Base-by-base conservation (phyloP, 2,113 vertebrate genomes). In the Cromileptes altivelis region DNA sequence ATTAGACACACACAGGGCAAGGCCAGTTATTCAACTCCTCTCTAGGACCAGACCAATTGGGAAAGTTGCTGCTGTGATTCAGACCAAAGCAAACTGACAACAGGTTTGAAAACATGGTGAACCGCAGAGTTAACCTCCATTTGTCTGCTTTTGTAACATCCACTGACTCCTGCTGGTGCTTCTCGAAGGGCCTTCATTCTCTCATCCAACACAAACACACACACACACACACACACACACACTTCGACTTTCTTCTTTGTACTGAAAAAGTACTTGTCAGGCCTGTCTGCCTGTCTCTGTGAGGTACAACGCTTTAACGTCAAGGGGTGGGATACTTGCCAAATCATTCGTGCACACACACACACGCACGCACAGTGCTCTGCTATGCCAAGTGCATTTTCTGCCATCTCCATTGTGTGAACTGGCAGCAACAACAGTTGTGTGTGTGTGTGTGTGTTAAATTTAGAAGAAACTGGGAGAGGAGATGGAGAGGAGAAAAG, bases 1-100 rank as follows among this genome's bases (percentile, higher is more conserved):
- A 92, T 53, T 88, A 89, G 23, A 88, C 64, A 89, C 69, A 82
- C 14, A 92, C 11, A 67, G 18, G 15, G 2, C 0, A 13, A 17
- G 21, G 33, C 2, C 23, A 62, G 37, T 74, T 73, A 72, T 2
- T 76, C 8, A 53, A 4, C 33, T 55, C 4, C 25, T 30, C 45
- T 9, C 27, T 63, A 27, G 37, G 14, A 4, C 19, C 18, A 74
- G 50, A 73, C 49, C 14, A 40, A 71, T 45, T 21, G 61, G 52
- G 57, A 65, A 57, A 3, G 11, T 17, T 52, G 58, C 15, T 53
- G 47, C 14, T 52, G 47, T 33, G 58, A 40, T 47, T 55, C 55
- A 25, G 45, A 58, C 67, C 58, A 70, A 72, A 76, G 57, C 23
- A 49, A 65, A 37, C 23, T 27, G n/a, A 42, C 30, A 45, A 33